Conservation (phyloP, 2,888 invertebrate species). For the Ptychoptera contaminata region DNA sequence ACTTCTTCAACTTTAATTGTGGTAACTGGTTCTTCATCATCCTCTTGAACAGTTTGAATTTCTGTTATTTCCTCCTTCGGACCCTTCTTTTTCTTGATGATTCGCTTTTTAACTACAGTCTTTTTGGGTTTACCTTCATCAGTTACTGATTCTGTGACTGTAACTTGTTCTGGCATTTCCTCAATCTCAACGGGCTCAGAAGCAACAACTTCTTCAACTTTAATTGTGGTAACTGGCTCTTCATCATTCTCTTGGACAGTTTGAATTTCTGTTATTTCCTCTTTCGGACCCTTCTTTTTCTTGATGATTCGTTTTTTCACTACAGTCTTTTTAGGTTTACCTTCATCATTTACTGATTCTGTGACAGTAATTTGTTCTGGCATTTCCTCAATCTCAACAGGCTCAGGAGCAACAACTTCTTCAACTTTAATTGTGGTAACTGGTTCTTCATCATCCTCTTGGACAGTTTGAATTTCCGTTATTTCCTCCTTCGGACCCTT, state of each 20-base stretch:
- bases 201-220: constrained; percentile 6
- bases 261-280: constrained; percentile 20
- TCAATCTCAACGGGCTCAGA: constrained; percentile 6
- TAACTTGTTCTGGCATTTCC: constrained; percentile 15
- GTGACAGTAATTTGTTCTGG: constrained; percentile 16
- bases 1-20: constrained; percentile 12
- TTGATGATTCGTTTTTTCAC: constrained; percentile 14
- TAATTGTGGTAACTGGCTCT: constrained; percentile 15
- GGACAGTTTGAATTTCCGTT: too few relatives aligned
- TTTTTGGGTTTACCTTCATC: constrained; percentile 19
- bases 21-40: constrained; percentile 17
- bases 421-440: constrained; percentile 16
- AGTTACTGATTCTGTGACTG: constrained; percentile 16
- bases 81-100: constrained; percentile 10
- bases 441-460: constrained; percentile 6
- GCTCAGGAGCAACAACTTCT: constrained; percentile 20
- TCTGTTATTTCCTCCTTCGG: constrained; percentile 19
- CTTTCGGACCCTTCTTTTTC: constrained; percentile 16
- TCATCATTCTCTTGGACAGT: constrained; percentile 23
- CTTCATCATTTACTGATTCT: constrained; percentile 11
- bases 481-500: constrained; percentile 11
- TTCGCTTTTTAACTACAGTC: constrained; percentile 13
- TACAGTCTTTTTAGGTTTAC: constrained; percentile 16
- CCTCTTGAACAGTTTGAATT: constrained; percentile 23
- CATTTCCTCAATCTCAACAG: constrained; percentile 24